Conservation (phyloP, 1,140 invertebrate species). For the Tetranychus urticae region DNA sequence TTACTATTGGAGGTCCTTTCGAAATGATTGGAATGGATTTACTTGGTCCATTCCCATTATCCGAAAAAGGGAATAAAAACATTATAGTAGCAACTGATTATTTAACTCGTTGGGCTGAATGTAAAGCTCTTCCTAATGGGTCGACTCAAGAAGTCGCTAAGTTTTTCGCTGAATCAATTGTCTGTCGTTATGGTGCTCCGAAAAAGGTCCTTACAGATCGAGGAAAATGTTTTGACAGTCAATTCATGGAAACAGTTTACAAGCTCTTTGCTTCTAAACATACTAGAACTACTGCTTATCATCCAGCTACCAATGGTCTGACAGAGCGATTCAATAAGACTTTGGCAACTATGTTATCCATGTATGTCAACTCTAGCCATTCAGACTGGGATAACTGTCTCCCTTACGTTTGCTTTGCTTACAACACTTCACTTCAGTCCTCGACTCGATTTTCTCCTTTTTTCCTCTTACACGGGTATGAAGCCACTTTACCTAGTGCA, state of each 20-base stretch:
- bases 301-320: slow-evolving; percentile 13
- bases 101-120: slow-evolving; percentile 14
- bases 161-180: slow-evolving; percentile 16
- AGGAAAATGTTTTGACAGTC: background rate
- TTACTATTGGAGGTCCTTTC: slow-evolving; percentile 8
- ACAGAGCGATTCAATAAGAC: slow-evolving; percentile 13
- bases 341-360: slow-evolving; percentile 15
- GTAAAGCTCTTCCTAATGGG: slow-evolving; percentile 9
- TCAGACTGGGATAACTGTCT: background rate
- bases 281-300: slow-evolving; percentile 8
- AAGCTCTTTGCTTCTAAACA: slow-evolving; percentile 8
- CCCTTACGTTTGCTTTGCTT: too few species aligned
- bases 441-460: slow-evolving; percentile 8
- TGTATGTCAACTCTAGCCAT: slow-evolving; percentile 12
- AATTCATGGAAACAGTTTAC: background rate
- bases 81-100: slow-evolving; percentile 14
- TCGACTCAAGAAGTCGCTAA: background rate
- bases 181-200: slow-evolving; percentile 18
- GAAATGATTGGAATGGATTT: background rate
- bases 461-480: slow-evolving; percentile 14
- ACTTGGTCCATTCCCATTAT: slow-evolving; percentile 11
- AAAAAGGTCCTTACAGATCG: slow-evolving; percentile 15
- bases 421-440: too few species aligned
- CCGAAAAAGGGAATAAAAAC: slow-evolving; percentile 12
- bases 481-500: slow-evolving; percentile 6